Percentiles rank a stretch among this genome's conserved stretches.
Evolutionary conservation across 2,888 invertebrate species (phyloP).

Genomic region (Agrotis segetum): DNA sequence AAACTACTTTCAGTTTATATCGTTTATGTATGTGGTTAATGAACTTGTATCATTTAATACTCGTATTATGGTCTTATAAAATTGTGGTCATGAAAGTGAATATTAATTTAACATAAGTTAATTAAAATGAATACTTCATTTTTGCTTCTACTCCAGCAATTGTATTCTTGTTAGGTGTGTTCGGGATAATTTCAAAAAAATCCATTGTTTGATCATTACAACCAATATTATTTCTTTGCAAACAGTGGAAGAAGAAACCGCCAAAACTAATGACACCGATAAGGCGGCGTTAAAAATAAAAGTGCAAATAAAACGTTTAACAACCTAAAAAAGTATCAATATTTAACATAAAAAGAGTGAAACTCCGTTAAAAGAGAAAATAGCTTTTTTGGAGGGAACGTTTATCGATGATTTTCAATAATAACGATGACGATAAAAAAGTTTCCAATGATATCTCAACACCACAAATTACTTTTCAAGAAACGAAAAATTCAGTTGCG

Average conservation of each 20-base stretch:
- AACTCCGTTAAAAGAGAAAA: slow-evolving; percentile 56
- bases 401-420: slow-evolving; percentile 57
- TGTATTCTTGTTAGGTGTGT: too few relatives aligned
- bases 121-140: background rate
- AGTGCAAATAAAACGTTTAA: slow-evolving; percentile 47
- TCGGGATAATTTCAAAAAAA: too few relatives aligned
- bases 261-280: slow-evolving; percentile 6
- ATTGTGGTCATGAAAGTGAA: background rate
- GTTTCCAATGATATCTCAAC: slow-evolving; percentile 34
- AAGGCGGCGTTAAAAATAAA: slow-evolving; percentile 30
- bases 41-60: slow-evolving; percentile 33
- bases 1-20: slow-evolving; percentile 56
- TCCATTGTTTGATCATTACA: background rate
- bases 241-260: background rate
- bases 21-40: slow-evolving; percentile 30
- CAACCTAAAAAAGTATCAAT: slow-evolving; percentile 40
- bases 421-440: slow-evolving; percentile 54
- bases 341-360: slow-evolving; percentile 46
- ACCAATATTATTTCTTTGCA: background rate
- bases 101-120: too few relatives aligned
- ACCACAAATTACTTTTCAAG: slow-evolving; percentile 36
- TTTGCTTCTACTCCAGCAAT: background rate
- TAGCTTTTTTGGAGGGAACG: slow-evolving; percentile 42
- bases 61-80: background rate
- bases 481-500: too few relatives aligned